Base-by-base conservation (phyloP, 2,113 vertebrate species). In the Nansenia antarctica region DNA sequence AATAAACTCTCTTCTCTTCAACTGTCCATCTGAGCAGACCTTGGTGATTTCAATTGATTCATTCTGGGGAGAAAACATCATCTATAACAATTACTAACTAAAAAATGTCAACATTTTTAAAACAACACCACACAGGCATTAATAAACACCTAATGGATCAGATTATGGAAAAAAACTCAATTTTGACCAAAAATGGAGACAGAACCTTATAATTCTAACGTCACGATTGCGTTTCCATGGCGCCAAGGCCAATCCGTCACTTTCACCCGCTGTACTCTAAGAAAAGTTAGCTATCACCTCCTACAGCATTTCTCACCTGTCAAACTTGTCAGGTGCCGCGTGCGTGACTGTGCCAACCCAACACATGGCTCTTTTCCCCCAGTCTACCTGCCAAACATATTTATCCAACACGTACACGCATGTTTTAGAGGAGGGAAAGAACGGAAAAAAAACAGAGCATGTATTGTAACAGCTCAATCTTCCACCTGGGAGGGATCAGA, bases 261-360 rank as follows among this genome's bases (percentile, higher is more conserved):
- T 31, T 60, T 73, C 49, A 32, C 22, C 3, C 22, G 11, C 31
- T 27, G 55, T 31, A 12, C 20, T 47, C 29, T 29, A 49, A 29
- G 39, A 14, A 8, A 39, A 63, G 42, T 39, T 32, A 3, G 15
- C 27, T 65, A 70, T 67, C 69, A 45, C 67, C 45, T 53, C 24
- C 9, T 29, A 24, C 39, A 45, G 27, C 45, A 24, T 37, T 62
- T 35, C 57, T 73, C 62, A 65, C 20, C 54, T 66, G 76, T 67
- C 80, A 69, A n/a, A 32, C 5, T 69, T 31, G 67, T 69, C 79
- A 73, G 53, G 60, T 9, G 9, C 15, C 4, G 45, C 67, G 60
- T 39, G 32, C 30, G 31, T 39, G 65, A 62, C 47, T 14, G 20
- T n/a, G n/a, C n/a, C n/a, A n/a, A n/a, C 18, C 35, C 9, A 1